A percentile compares a stretch with the other conserved stretches of the same genome.
phyloP scores from a whole-genome alignment of 2,888 invertebrate genomes.

The Lasioglossum calceatum region DNA sequence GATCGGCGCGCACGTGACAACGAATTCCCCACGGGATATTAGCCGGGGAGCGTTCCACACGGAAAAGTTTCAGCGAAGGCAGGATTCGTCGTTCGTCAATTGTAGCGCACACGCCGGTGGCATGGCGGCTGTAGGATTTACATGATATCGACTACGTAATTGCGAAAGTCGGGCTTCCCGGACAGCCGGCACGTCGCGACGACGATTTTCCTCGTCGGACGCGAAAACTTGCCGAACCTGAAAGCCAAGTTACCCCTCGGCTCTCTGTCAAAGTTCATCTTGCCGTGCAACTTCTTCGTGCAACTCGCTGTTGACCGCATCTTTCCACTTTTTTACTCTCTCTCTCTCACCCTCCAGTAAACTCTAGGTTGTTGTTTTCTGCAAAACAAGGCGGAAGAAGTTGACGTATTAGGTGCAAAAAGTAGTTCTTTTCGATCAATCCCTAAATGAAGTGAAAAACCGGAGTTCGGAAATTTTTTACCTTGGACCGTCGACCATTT shows the following conservation, averaged over 20 bases:
- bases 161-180: constrained; percentile 45
- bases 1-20: background rate
- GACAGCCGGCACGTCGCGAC: constrained; percentile 34
- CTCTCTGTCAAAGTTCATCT: background rate
- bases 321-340: background rate
- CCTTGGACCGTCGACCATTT: too few species aligned
- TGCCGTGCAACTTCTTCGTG: constrained; percentile 7
- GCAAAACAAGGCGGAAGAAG: background rate
- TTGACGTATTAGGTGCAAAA: too few species aligned
- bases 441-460: too few species aligned
- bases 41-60: constrained; percentile 1
- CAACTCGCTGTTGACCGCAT: constrained; percentile 5
- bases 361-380: background rate
- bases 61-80: constrained; percentile 19
- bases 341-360: background rate
- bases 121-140: constrained; percentile 53
- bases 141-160: constrained; percentile 73
- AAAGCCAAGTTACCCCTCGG: constrained; percentile 31
- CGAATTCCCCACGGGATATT: background rate
- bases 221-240: constrained; percentile 48
- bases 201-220: constrained; percentile 37
- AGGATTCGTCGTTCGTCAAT: constrained; percentile 34
- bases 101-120: background rate
- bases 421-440: too few species aligned
- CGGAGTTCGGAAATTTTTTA: too few species aligned